A percentile compares a stretch with the other conserved stretches of the same genome.
Evolutionary conservation across 2,888 invertebrate species (phyloP).

Genomic region (Trissoscelio sp.): DNA sequence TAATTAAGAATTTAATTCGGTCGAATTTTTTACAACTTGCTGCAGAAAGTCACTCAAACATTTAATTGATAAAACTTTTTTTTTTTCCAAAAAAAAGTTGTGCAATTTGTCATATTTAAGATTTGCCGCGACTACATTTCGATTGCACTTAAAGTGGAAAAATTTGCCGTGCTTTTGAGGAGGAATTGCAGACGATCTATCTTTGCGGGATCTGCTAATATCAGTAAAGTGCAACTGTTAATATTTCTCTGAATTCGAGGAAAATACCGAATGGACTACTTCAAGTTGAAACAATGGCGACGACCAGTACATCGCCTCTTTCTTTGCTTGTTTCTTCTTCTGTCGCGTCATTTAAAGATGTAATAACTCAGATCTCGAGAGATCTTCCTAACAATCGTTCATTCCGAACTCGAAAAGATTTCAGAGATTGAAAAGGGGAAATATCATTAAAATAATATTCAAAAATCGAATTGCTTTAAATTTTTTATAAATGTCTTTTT

Average conservation of each 20-base stretch:
- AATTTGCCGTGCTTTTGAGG: constrained; percentile 25
- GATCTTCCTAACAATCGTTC: constrained; percentile 52
- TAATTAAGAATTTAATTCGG: background rate
- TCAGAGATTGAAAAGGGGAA: constrained; percentile 11
- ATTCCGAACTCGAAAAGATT: constrained; percentile 26
- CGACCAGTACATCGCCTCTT: constrained; percentile 39
- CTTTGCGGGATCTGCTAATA: constrained; percentile 70
- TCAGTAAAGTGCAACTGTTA: constrained; percentile 73
- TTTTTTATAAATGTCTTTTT: too few relatives aligned
- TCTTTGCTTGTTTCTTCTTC: constrained; percentile 32
- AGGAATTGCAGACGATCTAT: constrained; percentile 38
- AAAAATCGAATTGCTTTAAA: too few relatives aligned
- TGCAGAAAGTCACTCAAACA: background rate
- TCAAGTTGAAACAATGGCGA: constrained; percentile 60
- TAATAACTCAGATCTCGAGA: constrained; percentile 73
- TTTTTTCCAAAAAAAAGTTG: background rate
- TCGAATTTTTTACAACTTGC: background rate
- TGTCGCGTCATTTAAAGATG: constrained; percentile 63
- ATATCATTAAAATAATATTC: constrained; percentile 4
- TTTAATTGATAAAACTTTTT: background rate
- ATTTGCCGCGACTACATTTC: constrained; percentile 26
- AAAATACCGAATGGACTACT: constrained; percentile 60
- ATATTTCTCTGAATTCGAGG: constrained; percentile 71
- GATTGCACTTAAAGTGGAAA: constrained; percentile 19
- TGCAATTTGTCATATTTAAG: constrained; percentile 28